Conservation (phyloP, 2,797 vertebrate species). For the Cirrhinus molitorella region DNA sequence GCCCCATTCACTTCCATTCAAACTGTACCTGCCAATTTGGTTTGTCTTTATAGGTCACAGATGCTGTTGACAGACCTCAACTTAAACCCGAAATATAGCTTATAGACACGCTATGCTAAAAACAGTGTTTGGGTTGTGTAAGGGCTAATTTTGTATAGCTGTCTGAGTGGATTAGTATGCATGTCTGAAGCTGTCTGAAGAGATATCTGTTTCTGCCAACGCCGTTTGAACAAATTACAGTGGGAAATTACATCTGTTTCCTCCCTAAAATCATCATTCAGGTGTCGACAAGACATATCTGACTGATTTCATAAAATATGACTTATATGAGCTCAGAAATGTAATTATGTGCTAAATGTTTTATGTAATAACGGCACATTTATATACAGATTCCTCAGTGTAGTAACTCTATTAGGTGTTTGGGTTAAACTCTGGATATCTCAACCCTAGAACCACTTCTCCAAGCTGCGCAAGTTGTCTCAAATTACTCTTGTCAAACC, state of each 20-base stretch:
- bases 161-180: constrained; percentile 44
- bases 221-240: constrained; percentile 14
- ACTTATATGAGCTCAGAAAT: not conserved
- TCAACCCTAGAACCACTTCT: not conserved
- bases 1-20: not conserved
- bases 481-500: constrained; percentile 8
- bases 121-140: not conserved
- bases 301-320: not conserved
- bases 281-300: not conserved
- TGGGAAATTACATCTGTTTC: constrained; percentile 25
- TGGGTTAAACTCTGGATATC: not conserved
- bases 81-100: not conserved
- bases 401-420: not conserved
- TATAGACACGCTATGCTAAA: constrained; percentile 3
- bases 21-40: not conserved
- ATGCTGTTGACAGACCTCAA: not conserved
- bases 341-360: too few species aligned
- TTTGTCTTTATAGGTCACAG: not conserved
- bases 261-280: constrained; percentile 4
- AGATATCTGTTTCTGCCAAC: constrained; percentile 23
- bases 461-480: not conserved
- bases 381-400: not conserved
- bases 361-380: not conserved
- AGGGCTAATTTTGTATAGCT: constrained; percentile 1
- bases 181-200: constrained; percentile 33